Conservation (phyloP, 2,113 vertebrate genomes). For the Trematomus loennbergii region DNA sequence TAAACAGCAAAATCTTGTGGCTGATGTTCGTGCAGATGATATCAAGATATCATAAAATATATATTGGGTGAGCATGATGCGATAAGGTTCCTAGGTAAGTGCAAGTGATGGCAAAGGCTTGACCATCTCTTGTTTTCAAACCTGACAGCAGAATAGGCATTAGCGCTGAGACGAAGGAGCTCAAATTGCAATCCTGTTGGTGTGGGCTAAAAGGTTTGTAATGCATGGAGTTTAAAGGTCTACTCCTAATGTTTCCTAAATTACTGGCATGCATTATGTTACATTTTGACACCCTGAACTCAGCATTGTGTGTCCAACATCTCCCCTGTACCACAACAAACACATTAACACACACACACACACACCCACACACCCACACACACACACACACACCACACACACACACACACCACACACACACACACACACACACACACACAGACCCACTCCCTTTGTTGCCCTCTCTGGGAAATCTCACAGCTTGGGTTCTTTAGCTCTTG, state of each 20-base stretch:
- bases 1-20: background rate
- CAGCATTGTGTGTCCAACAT: slow-evolving; percentile 63
- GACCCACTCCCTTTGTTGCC: slow-evolving; percentile 49
- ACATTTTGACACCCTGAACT: slow-evolving; percentile 67
- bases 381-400: slow-evolving; percentile 36
- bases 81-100: slow-evolving; percentile 26
- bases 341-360: slow-evolving; percentile 44
- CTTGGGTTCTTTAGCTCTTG: slow-evolving; percentile 74
- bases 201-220: slow-evolving; percentile 71
- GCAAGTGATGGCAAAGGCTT: slow-evolving; percentile 34
- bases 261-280: slow-evolving; percentile 68
- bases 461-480: slow-evolving; percentile 73
- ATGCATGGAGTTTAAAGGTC: slow-evolving; percentile 62
- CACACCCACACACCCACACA: slow-evolving; percentile 25
- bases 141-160: slow-evolving; percentile 44
- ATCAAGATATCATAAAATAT: background rate
- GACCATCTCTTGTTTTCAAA: slow-evolving; percentile 61
- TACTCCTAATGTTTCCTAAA: slow-evolving; percentile 70
- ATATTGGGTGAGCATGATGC: slow-evolving; percentile 3
- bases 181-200: slow-evolving; percentile 68
- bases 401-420: slow-evolving; percentile 24
- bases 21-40: background rate
- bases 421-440: slow-evolving; percentile 36
- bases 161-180: slow-evolving; percentile 57
- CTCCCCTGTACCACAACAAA: slow-evolving; percentile 51